A percentile compares a stretch with the other conserved stretches of the same genome.
Conservation (phyloP, 53 echinoderm and acorn worm species). For the Astropecten irregularis region DNA sequence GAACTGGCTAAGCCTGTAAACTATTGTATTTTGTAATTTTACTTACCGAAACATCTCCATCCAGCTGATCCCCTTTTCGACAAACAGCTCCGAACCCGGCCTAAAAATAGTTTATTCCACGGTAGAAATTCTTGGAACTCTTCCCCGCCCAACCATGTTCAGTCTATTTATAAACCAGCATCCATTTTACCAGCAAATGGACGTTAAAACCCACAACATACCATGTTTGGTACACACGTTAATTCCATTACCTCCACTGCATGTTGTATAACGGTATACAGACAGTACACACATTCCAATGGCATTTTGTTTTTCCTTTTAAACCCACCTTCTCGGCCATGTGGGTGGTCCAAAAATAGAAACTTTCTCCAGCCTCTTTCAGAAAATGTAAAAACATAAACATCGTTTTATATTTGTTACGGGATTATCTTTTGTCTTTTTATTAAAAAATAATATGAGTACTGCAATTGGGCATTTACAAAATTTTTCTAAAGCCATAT, state of each 20-base stretch:
- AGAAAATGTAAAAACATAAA: not conserved
- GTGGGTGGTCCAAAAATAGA: conserved; percentile 43
- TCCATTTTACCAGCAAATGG: not conserved
- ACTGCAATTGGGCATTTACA: too few relatives aligned
- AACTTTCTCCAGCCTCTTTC: conserved; percentile 32
- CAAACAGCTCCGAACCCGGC: too few relatives aligned
- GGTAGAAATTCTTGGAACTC: not conserved
- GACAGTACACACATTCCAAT: conserved; percentile 24
- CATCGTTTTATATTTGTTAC: too few relatives aligned
- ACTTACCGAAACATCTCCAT: too few relatives aligned
- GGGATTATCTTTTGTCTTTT: too few relatives aligned
- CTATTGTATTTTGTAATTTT: too few relatives aligned
- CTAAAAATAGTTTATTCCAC: not conserved
- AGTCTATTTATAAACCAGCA: too few relatives aligned
- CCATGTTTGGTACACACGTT: too few relatives aligned
- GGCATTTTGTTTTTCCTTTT: conserved; percentile 10
- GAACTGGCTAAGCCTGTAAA: too few relatives aligned
- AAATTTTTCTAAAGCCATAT: not conserved
- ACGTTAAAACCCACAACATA: too few relatives aligned
- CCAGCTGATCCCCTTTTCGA: too few relatives aligned
- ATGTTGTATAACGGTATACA: not conserved
- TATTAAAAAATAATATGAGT: too few relatives aligned
- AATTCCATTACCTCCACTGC: not conserved
- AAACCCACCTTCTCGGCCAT: not conserved
- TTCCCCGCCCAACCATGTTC: not conserved